Evolutionary conservation across 1,140 invertebrate species (phyloP).

Genomic region (Pseudomyrmex flavicornis): DNA sequence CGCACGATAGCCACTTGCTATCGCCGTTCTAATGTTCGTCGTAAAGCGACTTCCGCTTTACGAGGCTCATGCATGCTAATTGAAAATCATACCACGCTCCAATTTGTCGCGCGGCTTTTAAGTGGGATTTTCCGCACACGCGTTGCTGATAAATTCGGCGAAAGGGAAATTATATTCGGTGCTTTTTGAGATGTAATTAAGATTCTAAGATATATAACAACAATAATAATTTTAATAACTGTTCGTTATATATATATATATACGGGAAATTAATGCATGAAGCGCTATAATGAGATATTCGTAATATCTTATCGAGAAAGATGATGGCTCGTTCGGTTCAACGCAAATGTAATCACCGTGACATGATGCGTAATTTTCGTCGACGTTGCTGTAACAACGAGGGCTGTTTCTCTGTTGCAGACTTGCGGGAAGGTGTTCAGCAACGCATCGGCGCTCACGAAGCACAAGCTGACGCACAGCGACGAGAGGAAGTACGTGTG

Average conservation of each 20-base stretch:
- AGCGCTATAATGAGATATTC: too few species aligned
- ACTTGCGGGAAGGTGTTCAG: constrained; percentile 98
- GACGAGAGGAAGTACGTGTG: constrained; percentile 99
- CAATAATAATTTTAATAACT: too few species aligned
- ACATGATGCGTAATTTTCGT: constrained; percentile 29
- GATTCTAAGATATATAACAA: background rate
- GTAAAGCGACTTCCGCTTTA: constrained; percentile 69
- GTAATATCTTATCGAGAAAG: background rate
- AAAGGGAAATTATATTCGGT: constrained; percentile 8
- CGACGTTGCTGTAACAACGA: constrained; percentile 1
- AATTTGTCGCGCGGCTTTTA: constrained; percentile 53
- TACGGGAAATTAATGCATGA: too few species aligned
- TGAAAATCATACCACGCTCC: constrained; percentile 72
- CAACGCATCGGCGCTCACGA: constrained; percentile 98
- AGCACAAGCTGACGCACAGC: constrained; percentile 99
- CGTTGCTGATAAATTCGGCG: background rate
- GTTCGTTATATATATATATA: too few species aligned
- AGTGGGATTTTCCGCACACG: constrained; percentile 40
- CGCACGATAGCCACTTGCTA: constrained; percentile 58
- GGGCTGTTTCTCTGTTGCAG: constrained; percentile 84
- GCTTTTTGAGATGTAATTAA: background rate
- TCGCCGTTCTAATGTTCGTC: constrained; percentile 59
- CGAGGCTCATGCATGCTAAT: constrained; percentile 71
- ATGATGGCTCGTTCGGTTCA: background rate
- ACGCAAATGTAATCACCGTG: constrained; percentile 29